phyloP scores from a whole-genome alignment of 2,888 invertebrate species.

The Troides helena region DNA sequence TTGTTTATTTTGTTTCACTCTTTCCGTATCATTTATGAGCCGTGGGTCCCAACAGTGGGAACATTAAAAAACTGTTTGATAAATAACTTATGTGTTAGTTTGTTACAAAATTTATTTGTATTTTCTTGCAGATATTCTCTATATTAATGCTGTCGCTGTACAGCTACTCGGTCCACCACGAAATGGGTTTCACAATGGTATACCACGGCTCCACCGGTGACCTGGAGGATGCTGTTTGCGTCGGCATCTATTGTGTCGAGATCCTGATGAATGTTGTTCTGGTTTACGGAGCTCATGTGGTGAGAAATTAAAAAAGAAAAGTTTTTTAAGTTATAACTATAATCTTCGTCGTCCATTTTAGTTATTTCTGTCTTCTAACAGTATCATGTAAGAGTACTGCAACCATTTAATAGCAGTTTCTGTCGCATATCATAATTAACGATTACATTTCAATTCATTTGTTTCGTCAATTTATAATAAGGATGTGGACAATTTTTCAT shows the following conservation, averaged over 20 bases:
- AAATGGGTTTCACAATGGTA: conserved; percentile 29
- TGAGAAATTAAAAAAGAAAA: conserved; percentile 34
- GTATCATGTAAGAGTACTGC: too few relatives aligned
- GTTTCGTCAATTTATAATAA: not conserved
- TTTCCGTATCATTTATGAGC: too few relatives aligned
- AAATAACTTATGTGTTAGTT: too few relatives aligned
- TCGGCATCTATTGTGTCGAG: conserved; percentile 55
- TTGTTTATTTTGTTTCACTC: too few relatives aligned
- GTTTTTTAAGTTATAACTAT: too few relatives aligned
- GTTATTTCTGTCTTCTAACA: too few relatives aligned
- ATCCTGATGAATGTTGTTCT: conserved; percentile 50
- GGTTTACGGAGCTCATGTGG: conserved; percentile 62
- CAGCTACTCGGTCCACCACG: conserved; percentile 47
- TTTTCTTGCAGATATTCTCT: conserved; percentile 54
- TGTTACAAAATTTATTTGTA: too few relatives aligned
- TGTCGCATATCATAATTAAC: too few relatives aligned
- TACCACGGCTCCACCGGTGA: conserved; percentile 43
- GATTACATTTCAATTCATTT: not conserved
- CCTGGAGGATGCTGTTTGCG: conserved; percentile 46
- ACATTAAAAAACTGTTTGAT: too few relatives aligned
- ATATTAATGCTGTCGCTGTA: conserved; percentile 58
- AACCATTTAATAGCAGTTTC: too few relatives aligned
- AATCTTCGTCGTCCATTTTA: too few relatives aligned
- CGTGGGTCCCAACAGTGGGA: too few relatives aligned
- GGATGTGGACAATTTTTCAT: not conserved